Evolutionary conservation across 2,888 invertebrate species (phyloP).

Genomic region (Taenaris catops): DNA sequence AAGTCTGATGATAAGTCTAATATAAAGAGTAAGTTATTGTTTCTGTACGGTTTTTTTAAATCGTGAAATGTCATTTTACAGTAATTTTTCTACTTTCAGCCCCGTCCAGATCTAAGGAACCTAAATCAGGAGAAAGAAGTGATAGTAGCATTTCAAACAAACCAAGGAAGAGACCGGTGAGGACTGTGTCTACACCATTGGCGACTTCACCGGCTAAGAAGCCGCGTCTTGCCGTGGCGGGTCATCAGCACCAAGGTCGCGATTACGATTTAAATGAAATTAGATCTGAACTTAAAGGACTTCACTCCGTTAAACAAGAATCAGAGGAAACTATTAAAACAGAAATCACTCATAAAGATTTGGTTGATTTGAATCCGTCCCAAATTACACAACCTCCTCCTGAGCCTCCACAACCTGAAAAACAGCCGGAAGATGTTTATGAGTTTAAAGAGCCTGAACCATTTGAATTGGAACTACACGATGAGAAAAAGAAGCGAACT

Average conservation of each 20-base stretch:
- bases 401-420: slow-evolving; percentile 47
- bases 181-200: slow-evolving; percentile 52
- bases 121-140: slow-evolving; percentile 62
- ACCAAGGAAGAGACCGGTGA: slow-evolving; percentile 57
- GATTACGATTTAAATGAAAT: slow-evolving; percentile 93
- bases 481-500: slow-evolving; percentile 72
- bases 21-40: slow-evolving; percentile 44
- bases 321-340: slow-evolving; percentile 51
- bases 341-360: slow-evolving; percentile 46
- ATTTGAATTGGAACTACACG: slow-evolving; percentile 89
- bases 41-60: no score
- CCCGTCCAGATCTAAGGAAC: slow-evolving; percentile 54
- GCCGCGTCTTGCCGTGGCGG: slow-evolving; percentile 39
- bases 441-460: slow-evolving; percentile 95
- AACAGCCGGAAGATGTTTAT: slow-evolving; percentile 84
- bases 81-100: slow-evolving; percentile 35
- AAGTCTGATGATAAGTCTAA: slow-evolving; percentile 57
- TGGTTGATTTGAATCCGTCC: slow-evolving; percentile 25
- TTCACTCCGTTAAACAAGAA: slow-evolving; percentile 76
- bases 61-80: no score
- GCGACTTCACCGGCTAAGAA: slow-evolving; percentile 57
- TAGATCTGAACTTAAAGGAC: slow-evolving; percentile 90
- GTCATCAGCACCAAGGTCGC: slow-evolving; percentile 67
- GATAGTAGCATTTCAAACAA: slow-evolving; percentile 64
- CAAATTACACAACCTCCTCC: slow-evolving; percentile 28